Evolutionary conservation across 2,888 invertebrate species (phyloP), one percentile per base, ranked within the genome.

Genomic region (Crossocerus cetratus): DNA sequence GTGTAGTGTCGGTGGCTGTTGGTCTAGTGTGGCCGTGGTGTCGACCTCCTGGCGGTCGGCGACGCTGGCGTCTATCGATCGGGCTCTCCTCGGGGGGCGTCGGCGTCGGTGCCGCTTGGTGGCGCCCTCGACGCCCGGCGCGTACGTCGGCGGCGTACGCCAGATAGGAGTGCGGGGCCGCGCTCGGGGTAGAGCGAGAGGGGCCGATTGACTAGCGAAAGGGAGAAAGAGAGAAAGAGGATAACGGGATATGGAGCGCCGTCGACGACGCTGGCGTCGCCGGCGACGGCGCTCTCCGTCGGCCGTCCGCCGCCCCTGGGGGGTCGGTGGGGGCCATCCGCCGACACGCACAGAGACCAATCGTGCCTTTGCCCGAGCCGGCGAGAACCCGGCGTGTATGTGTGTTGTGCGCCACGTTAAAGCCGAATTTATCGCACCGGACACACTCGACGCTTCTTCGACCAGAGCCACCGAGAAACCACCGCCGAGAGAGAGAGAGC

Each of bases 21-120:
- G 43, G 32, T 32, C 32, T 32, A 32, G 23, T 55, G 44, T 53
- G 69, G 59, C 42, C 69, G 61, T 22, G 63, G 65, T 61, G 55
- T 65, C 68, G 69, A 55, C 69, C 58, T 69, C 72, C 66, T 67
- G 68, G 58, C 64, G 83, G 81, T 79, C 85, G 83, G 71, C 85
- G 78, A 66, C 81, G 77, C 74, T 74, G 62, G 83, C 73, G 81
- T 82, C 85, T 89, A 89, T 89, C 89, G 89, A 88, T 89, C 89
- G 79, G 80, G n/a, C 3, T 63, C 65, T 85, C 88, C 87, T 88
- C 86, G 87, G 87, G 86, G 84, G 86, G 84, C 87, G 83, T 80
- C 84, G 86, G 85, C 86, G 83, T 81, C 76, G 80, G 74, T 76
- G 83, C 88, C 89, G 85, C 85, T 78, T 83, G 85, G 88, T 89